Evolutionary conservation across 2,888 invertebrate genomes (phyloP).

Genomic region (Lapara coniferarum): DNA sequence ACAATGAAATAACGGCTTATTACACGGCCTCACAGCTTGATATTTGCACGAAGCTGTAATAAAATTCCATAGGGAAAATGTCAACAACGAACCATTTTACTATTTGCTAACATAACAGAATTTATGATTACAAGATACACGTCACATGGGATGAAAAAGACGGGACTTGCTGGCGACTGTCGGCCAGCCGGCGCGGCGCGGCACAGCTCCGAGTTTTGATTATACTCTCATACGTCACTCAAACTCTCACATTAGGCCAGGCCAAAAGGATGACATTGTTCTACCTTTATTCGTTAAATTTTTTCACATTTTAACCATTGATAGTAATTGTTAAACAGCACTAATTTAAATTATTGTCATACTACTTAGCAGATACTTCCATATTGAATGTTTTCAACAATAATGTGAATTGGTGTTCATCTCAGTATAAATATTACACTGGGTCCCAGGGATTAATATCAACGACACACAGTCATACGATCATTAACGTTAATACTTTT

Average conservation of each 20-base stretch:
- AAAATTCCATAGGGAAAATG: not conserved
- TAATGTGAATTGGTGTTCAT: no score
- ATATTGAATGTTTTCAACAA: not conserved
- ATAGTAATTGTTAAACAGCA: no score
- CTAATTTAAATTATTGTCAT: no score
- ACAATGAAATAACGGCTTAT: not conserved
- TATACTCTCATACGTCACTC: constrained; percentile 1
- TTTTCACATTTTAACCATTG: no score
- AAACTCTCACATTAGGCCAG: not conserved
- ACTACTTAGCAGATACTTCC: no score
- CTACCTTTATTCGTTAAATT: no score
- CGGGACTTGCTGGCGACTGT: constrained; percentile 40
- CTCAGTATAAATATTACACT: no score
- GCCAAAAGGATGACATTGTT: no score
- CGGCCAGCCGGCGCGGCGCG: constrained; percentile 49
- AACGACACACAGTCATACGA: not conserved
- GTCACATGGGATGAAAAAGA: constrained; percentile 28
- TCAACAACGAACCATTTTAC: constrained; percentile 9
- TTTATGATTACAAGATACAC: constrained; percentile 36
- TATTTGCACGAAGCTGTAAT: constrained; percentile 10
- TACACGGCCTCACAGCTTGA: not conserved
- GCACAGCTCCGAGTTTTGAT: constrained; percentile 29
- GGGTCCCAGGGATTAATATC: no score
- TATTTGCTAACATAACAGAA: constrained; percentile 20
- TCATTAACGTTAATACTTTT: not conserved